Percentiles rank a stretch among this genome's conserved stretches.
Conservation (phyloP, 2,113 vertebrate genomes). For the Scortum barcoo region DNA sequence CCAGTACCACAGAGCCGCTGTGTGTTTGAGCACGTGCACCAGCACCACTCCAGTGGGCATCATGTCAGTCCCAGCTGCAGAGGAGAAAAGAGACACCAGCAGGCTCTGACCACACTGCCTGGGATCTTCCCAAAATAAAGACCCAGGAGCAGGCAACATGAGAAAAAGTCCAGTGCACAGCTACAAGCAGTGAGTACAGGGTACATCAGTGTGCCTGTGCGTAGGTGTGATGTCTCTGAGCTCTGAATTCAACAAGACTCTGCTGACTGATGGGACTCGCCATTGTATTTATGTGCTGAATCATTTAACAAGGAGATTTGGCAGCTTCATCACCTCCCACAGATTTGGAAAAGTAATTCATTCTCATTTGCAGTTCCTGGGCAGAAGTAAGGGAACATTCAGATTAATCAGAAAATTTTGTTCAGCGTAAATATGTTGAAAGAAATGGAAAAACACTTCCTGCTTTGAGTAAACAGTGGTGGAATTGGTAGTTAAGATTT, state of each 20-base stretch:
- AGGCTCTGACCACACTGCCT: constrained; percentile 11
- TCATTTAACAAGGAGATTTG: constrained; percentile 23
- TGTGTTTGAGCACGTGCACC: constrained; percentile 45
- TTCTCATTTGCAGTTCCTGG: constrained; percentile 37
- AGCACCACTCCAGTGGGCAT: constrained; percentile 25
- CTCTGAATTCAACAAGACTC: background rate
- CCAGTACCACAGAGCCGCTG: constrained; percentile 54
- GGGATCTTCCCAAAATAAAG: constrained; percentile 29
- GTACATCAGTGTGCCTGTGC: background rate
- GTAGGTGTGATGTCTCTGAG: background rate
- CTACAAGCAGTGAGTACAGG: background rate
- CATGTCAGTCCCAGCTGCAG: constrained; percentile 10
- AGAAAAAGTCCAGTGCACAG: background rate
- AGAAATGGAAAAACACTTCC: constrained; percentile 26
- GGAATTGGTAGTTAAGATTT: background rate
- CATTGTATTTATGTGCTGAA: constrained; percentile 17
- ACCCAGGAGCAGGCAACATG: background rate
- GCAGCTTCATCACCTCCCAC: constrained; percentile 11
- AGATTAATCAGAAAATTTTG: constrained; percentile 34
- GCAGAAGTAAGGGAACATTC: constrained; percentile 27
- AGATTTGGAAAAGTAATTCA: constrained; percentile 43
- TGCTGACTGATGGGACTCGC: constrained; percentile 16
- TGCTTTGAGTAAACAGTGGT: constrained; percentile 5
- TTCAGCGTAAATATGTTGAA: constrained; percentile 18
- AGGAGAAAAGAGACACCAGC: constrained; percentile 27